These are phyloP conservation scores for Rissa tridactyla DNA, from an alignment of 2,113 vertebrate genomes.

Conservation along the genomic window DNA sequence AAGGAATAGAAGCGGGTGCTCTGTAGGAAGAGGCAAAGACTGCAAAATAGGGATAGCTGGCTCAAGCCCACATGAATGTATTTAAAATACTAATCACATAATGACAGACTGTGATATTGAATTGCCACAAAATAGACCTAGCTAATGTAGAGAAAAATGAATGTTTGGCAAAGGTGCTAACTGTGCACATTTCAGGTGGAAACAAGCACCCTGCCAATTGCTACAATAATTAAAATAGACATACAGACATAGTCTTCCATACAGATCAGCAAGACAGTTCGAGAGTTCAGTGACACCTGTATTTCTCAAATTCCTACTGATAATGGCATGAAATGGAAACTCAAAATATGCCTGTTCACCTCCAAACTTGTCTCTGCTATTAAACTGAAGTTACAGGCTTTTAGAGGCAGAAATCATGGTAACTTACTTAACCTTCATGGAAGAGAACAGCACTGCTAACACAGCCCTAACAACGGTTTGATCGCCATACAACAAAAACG, in stretches of 20 bases:
- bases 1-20: neutral
- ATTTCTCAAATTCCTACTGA: neutral
- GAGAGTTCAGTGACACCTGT: neutral
- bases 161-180: neutral
- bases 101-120: conserved; percentile 6
- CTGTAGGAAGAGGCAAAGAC: neutral
- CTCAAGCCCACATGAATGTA: neutral
- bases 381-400: neutral
- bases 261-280: neutral
- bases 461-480: neutral
- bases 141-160: neutral
- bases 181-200: neutral
- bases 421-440: neutral
- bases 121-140: conserved; percentile 8
- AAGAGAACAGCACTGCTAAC: neutral
- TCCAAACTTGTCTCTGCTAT: neutral
- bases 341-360: neutral
- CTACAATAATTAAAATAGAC: neutral
- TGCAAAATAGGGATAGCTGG: neutral
- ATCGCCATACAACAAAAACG: neutral
- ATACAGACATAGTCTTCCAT: neutral
- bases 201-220: neutral
- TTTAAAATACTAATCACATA: conserved; percentile 41
- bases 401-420: neutral
- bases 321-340: neutral